These are phyloP conservation scores for Caenorhabditis macrosperma DNA, from an alignment of 2,888 invertebrate genomes.

Conservation along the genomic window DNA sequence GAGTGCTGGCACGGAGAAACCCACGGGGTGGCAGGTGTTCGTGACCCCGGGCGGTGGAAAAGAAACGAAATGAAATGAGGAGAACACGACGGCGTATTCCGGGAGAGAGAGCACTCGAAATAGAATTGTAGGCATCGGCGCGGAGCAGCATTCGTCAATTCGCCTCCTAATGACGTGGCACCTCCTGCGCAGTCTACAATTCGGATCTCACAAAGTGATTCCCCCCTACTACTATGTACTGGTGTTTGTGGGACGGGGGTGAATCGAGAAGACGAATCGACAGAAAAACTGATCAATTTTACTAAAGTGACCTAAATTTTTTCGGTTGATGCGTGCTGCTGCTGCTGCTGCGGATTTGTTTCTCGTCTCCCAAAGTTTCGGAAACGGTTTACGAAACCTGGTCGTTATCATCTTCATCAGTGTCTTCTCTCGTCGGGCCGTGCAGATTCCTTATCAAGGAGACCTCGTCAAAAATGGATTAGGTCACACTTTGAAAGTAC, in stretches of 20 bases:
- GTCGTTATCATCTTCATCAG: constrained; percentile 19
- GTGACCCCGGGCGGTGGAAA: neutral
- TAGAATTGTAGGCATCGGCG: constrained; percentile 2
- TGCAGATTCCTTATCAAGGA: constrained; percentile 9
- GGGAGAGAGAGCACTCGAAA: neutral
- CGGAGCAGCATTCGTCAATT: neutral
- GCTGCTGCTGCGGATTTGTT: constrained; percentile 15
- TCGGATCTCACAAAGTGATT: neutral
- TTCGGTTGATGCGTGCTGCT: neutral
- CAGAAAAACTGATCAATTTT: constrained; percentile 29
- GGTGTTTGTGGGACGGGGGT: neutral
- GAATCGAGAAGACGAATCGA: neutral
- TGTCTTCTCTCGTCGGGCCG: constrained; percentile 14
- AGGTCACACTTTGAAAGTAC: constrained; percentile 28
- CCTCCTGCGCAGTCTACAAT: neutral
- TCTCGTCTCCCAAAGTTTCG: constrained; percentile 23
- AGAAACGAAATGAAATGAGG: neutral
- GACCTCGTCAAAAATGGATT: constrained; percentile 3
- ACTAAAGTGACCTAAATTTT: constrained; percentile 52
- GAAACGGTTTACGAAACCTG: constrained; percentile 31
- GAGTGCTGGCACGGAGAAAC: constrained; percentile 2
- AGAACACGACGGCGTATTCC: too few relatives aligned
- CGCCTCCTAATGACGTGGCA: neutral
- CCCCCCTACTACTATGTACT: neutral
- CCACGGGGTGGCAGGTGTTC: constrained; percentile 33